Conservation (phyloP, 2,888 invertebrate species). For the Eupeodes luniger region DNA sequence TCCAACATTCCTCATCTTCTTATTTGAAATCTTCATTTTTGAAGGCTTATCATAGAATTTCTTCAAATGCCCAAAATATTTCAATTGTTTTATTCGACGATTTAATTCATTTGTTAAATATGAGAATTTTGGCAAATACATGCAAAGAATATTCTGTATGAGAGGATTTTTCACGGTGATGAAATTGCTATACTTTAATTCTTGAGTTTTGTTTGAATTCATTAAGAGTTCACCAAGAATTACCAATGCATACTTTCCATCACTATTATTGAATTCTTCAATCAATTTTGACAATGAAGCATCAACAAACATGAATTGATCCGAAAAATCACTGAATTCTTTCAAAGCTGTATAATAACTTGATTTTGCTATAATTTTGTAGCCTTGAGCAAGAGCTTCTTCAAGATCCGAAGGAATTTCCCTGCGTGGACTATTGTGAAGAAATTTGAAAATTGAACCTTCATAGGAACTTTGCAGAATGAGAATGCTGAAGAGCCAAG, state of each 20-base stretch:
- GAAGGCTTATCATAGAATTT: not conserved
- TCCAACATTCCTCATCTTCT: not conserved
- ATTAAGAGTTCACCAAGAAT: not conserved
- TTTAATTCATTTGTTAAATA: slow-evolving; percentile 17
- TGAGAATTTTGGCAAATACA: slow-evolving; percentile 35
- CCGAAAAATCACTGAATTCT: slow-evolving; percentile 1
- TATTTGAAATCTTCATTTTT: not conserved
- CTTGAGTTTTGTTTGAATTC: not conserved
- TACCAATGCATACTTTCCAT: slow-evolving; percentile 15
- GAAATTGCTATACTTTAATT: not conserved
- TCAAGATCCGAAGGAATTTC: not conserved
- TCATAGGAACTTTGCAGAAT: slow-evolving; percentile 41
- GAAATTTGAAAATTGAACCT: slow-evolving; percentile 35
- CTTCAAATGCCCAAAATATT: slow-evolving; percentile 32
- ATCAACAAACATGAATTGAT: not conserved
- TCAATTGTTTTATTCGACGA: slow-evolving; percentile 17
- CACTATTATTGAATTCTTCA: slow-evolving; percentile 1
- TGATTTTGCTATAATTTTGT: not conserved
- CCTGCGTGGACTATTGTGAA: not conserved
- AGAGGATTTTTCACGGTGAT: slow-evolving; percentile 1
- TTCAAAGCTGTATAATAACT: not conserved
- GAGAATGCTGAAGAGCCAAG: slow-evolving; percentile 25
- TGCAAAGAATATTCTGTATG: not conserved
- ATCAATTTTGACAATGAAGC: not conserved
- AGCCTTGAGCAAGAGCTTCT: slow-evolving; percentile 15